Base-by-base conservation (phyloP, 2,113 vertebrate genomes). In the Corythornis madagascariensis region DNA sequence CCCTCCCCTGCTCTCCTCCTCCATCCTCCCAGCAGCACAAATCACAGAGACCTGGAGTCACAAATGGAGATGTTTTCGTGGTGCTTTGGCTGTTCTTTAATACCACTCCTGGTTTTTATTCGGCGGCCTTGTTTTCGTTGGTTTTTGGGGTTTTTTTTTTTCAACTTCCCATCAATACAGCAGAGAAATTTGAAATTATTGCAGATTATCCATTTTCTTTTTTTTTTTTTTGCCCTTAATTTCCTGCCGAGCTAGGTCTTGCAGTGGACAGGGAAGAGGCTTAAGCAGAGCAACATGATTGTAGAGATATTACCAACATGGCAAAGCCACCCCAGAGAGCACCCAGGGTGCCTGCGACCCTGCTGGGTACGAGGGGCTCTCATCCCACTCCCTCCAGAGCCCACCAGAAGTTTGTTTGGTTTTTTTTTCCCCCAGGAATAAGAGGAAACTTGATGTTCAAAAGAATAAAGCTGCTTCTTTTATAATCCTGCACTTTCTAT, bases 401-500 rank as follows among this genome's bases (percentile, higher is more conserved):
- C 22, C 48, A 17, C 2, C 26, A 6, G 6, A 4, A 31, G 38
- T 18, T 28, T 17, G 7, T 52, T 61, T 48, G 35, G 33, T 52
- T 38, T 38, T 38, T 10, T 38, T 38, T 38, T 38, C 38, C 38
- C 38, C 38, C 38, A 38, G 38, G 38, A 83, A 7, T 4, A 16
- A 57, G 52, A 84, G 78, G 47, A 43, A 88, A 90, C 40, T 92
- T 79, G 6, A 15, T 60, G 76, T 67, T 56, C 45, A 71, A 90
- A 69, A 52, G 60, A 78, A 94, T 74, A 83, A 88, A 95, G 65
- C 89, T 63, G 87, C 69, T 83, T 20, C 93, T 88, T 83, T 53
- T 45, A 15, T 89, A 96, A 92, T 92, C 92, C 90, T 42, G 69
- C 87, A 77, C 89, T 94, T 91, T 31, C 73, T 81, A 25, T 53